Conservation (phyloP, 2,113 vertebrate genomes). For the Cebus imitator region DNA sequence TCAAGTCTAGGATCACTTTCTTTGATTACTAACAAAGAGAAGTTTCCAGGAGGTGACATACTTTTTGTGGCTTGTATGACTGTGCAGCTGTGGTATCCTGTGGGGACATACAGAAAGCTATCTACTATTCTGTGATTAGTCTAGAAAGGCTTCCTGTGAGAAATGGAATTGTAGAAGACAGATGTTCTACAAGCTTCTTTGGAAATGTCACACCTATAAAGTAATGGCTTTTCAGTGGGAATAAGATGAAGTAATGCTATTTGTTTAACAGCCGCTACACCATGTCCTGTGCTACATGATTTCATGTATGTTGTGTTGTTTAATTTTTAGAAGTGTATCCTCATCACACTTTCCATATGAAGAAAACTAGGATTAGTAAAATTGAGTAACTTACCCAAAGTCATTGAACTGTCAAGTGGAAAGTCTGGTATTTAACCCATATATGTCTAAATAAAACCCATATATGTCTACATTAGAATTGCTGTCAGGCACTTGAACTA, state of each 20-base stretch:
- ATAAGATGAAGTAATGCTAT: not conserved
- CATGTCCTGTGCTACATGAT: accelerated
- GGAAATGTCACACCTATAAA: not conserved
- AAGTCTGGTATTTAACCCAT: not conserved
- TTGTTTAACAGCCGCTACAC: not conserved
- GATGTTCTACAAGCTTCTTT: not conserved
- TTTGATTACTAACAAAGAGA: not conserved
- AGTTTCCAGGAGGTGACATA: not conserved
- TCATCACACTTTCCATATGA: not conserved
- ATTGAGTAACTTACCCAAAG: not conserved
- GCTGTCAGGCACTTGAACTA: not conserved
- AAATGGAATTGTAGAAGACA: not conserved
- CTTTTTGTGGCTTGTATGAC: not conserved
- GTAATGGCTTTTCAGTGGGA: not conserved
- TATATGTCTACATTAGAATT: not conserved
- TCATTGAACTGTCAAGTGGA: not conserved
- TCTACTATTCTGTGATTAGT: not conserved
- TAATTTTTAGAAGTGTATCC: not conserved
- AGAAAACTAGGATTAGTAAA: not conserved
- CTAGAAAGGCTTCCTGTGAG: not conserved
- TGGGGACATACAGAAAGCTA: not conserved
- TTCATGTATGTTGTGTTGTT: not conserved
- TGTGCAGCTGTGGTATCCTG: not conserved
- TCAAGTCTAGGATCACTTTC: not conserved
- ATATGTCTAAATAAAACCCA: not conserved